Percentiles rank a stretch among this genome's conserved stretches.
phyloP scores from a whole-genome alignment of 2,888 invertebrate species.

The Meteorus colon region DNA sequence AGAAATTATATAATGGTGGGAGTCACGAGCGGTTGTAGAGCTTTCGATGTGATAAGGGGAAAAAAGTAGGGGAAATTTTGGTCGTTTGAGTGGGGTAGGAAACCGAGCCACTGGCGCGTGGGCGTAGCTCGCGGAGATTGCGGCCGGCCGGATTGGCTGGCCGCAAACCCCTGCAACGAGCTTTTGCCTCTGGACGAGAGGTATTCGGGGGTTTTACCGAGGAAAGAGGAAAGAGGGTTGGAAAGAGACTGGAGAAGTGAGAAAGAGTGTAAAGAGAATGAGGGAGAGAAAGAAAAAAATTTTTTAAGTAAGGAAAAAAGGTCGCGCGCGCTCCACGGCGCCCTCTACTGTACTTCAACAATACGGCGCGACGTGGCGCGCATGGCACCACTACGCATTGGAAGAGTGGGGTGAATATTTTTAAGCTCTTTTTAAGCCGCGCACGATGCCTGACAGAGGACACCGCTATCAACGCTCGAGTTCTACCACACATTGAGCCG shows the following conservation, averaged over 20 bases:
- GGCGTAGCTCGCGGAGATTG: slow-evolving; percentile 69
- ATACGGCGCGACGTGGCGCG: slow-evolving; percentile 25
- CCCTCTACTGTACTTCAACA: slow-evolving; percentile 22
- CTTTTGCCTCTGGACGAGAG: slow-evolving; percentile 52
- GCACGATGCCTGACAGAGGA: slow-evolving; percentile 53
- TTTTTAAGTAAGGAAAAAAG: slow-evolving; percentile 24
- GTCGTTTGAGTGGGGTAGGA: slow-evolving; percentile 54
- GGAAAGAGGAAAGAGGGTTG: slow-evolving; percentile 36
- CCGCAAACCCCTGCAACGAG: slow-evolving; percentile 61
- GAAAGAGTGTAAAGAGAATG: slow-evolving; percentile 28
- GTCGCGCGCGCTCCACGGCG: slow-evolving; percentile 20
- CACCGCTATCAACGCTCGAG: slow-evolving; percentile 60
- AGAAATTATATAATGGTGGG: slow-evolving; percentile 53
- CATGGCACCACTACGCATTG: slow-evolving; percentile 30
- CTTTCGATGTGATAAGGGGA: slow-evolving; percentile 36
- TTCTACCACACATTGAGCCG: slow-evolving; percentile 55
- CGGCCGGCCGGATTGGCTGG: slow-evolving; percentile 68
- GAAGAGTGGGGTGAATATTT: slow-evolving; percentile 57
- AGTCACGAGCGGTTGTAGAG: slow-evolving; percentile 50
- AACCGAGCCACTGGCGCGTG: slow-evolving; percentile 66
- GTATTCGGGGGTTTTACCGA: slow-evolving; percentile 44
- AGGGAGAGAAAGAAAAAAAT: slow-evolving; percentile 7
- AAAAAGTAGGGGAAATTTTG: slow-evolving; percentile 55
- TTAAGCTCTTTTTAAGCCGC: slow-evolving; percentile 67
- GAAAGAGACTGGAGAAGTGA: slow-evolving; percentile 17